Evolutionary conservation across 2,797 vertebrate genomes (phyloP), one percentile per base, ranked within the genome.

Genomic region (Poeciliopsis paucimaculata): DNA sequence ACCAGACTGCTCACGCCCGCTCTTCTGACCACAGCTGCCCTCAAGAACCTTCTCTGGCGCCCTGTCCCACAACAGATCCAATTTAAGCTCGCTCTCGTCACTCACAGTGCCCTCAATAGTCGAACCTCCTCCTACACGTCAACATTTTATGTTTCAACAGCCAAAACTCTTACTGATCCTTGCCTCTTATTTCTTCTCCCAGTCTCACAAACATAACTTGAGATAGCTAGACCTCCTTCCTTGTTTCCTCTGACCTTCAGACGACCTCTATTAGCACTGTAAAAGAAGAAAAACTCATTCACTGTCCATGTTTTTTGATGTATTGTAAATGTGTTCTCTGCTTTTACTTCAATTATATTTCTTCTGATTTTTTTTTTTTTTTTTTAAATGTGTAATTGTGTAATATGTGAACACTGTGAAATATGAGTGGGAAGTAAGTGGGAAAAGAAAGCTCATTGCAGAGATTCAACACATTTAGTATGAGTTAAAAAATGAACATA

Each of bases 81-180:
- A 70, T 83, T 78, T 36, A 80, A 82, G 77, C 76, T 75, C 64
- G 64, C 39, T 79, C 79, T 82, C 73, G 79, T 81, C 76, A 76
- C 31, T 72, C 75, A 82, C 75, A 75, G 49, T 75, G 71, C 55
- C 74, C 74, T 80, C 77, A 46, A 62, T 62, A 75, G 60, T 36
- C 74, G 51, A 57, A 23, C 55, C 36, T n/a, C 45, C 68, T 82
- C 77, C 74, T 77, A 46, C 47, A 72, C 39, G 20, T 66, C 36
- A 16, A 70, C 71, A 53, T 77, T 72, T 16, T 74, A 46, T 13
- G 31, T 55, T 66, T 51, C 80, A n/a, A 26, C 26, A 72, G 53
- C 53, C 51, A 75, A 18, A 18, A 28, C 41, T 78, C 34, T 45
- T 16, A 73, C 64, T 72, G 66, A 81, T 31, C 12, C 16, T 39